Conservation (phyloP, 2,797 vertebrate species). For the Crocodylus rhombifer region DNA sequence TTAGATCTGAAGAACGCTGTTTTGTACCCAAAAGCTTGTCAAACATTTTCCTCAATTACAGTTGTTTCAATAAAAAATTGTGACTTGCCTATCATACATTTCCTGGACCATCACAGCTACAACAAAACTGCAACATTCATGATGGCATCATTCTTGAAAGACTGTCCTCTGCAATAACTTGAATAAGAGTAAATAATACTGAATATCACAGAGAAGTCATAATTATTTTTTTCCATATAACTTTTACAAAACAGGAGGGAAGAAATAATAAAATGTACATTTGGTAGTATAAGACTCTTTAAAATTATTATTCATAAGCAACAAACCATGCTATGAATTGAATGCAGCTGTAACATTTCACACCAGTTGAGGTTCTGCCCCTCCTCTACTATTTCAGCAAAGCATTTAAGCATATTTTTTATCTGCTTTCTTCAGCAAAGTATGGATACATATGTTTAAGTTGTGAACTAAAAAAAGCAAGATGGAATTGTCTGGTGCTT, state of each 20-base stretch:
- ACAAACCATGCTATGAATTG: no score
- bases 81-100: no score
- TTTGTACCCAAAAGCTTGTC: no score
- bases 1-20: no score
- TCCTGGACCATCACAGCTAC: no score
- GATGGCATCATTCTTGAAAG: neutral
- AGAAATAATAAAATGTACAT: neutral
- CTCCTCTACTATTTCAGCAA: neutral
- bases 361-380: fast-evolving
- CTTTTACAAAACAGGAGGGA: neutral
- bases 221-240: neutral
- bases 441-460: neutral
- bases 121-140: no score
- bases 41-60: no score
- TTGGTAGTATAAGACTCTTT: neutral
- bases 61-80: no score
- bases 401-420: neutral
- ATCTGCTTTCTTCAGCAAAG: neutral
- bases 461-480: neutral
- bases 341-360: neutral
- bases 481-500: neutral
- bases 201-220: neutral
- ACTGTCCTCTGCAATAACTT: neutral
- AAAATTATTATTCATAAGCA: neutral
- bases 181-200: neutral